Conservation (phyloP, 2,888 invertebrate species). For the Clitarchus hookeri region DNA sequence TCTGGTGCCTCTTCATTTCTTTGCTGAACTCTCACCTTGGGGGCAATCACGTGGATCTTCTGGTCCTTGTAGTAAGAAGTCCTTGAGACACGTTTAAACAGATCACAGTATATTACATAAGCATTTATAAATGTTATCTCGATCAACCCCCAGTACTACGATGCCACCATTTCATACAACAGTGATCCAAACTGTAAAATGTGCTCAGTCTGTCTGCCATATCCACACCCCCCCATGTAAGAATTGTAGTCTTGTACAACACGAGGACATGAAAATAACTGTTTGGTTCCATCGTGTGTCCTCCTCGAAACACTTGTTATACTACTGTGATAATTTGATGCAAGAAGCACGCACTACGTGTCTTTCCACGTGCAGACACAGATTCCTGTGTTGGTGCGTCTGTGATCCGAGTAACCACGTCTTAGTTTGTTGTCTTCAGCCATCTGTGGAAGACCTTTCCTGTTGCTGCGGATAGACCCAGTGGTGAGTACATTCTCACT, state of each 20-base stretch:
- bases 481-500: background rate
- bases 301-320: constrained; percentile 5
- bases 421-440: background rate
- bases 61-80: background rate
- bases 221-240: constrained; percentile 27
- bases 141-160: constrained; percentile 21
- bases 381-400: constrained; percentile 33
- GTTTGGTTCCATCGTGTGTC: constrained; percentile 27
- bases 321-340: constrained; percentile 44
- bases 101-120: constrained; percentile 24
- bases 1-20: too few species aligned
- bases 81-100: background rate
- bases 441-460: background rate
- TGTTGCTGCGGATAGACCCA: background rate
- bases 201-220: constrained; percentile 27
- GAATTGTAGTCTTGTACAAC: constrained; percentile 27
- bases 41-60: background rate
- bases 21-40: background rate
- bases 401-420: constrained; percentile 20
- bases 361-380: constrained; percentile 41
- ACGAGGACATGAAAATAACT: background rate
- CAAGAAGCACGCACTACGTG: constrained; percentile 39
- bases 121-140: constrained; percentile 31
- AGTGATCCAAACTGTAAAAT: background rate
- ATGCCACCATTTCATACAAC: constrained; percentile 31